Evolutionary conservation across 2,113 vertebrate species (phyloP).

Genomic region (Eclectus roratus): DNA sequence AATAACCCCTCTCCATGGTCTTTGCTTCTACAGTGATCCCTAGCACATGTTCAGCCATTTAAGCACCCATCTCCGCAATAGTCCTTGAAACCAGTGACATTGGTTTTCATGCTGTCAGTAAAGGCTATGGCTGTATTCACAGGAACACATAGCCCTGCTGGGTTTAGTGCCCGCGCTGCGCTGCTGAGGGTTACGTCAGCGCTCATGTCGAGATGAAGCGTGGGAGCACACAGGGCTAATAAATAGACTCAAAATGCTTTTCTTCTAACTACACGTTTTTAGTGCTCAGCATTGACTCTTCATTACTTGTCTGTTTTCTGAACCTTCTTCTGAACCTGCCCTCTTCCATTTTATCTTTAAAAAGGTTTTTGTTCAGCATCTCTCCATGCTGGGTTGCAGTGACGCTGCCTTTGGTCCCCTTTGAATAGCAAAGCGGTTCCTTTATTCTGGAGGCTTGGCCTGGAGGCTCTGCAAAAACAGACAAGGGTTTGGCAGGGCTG

Average conservation of each 20-base stretch:
- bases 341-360: slow-evolving; percentile 8
- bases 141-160: not conserved
- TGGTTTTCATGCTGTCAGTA: not conserved
- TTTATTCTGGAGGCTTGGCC: slow-evolving; percentile 26
- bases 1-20: not conserved
- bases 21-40: fast-evolving
- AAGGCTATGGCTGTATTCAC: not conserved
- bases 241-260: slow-evolving; percentile 21
- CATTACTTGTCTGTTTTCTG: not conserved
- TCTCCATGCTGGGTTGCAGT: not conserved
- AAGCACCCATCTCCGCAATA: fast-evolving
- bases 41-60: fast-evolving
- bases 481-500: not conserved
- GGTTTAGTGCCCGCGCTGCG: not conserved
- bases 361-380: not conserved
- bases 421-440: slow-evolving; percentile 16
- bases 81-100: not conserved
- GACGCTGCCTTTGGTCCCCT: slow-evolving; percentile 32
- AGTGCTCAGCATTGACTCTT: not conserved
- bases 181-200: not conserved
- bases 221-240: slow-evolving; percentile 7
- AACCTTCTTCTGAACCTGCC: slow-evolving; percentile 5
- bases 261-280: not conserved
- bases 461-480: slow-evolving; percentile 19
- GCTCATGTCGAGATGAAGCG: not conserved